These are phyloP conservation scores for Corythornis cristatus DNA, from an alignment of 2,113 vertebrate genomes.

Conservation along the genomic window DNA sequence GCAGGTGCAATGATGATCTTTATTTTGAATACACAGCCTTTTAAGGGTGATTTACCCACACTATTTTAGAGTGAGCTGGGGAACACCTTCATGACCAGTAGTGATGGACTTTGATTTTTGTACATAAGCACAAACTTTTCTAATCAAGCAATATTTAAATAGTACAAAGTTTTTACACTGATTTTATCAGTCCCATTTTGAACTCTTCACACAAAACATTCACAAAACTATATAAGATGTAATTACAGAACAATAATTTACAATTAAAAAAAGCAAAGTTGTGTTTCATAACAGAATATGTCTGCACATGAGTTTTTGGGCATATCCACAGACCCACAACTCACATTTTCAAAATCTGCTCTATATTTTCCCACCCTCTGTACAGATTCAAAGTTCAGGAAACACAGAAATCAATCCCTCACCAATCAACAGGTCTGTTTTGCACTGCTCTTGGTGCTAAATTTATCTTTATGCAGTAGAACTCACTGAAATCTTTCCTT, in stretches of 20 bases:
- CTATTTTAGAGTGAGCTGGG: background rate
- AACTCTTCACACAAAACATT: background rate
- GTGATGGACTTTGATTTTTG: background rate
- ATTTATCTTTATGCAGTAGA: slow-evolving; percentile 27
- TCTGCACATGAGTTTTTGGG: background rate
- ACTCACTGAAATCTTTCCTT: background rate
- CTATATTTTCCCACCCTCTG: background rate
- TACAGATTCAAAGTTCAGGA: background rate
- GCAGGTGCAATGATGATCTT: background rate
- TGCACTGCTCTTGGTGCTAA: background rate
- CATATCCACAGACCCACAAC: background rate
- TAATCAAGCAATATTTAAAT: background rate
- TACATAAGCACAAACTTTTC: background rate
- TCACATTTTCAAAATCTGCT: background rate
- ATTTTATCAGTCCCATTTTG: background rate
- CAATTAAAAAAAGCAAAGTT: background rate
- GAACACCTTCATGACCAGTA: background rate
- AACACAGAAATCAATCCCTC: slow-evolving; percentile 25
- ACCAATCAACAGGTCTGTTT: background rate
- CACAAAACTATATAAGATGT: background rate
- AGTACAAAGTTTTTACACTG: background rate
- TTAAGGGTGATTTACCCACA: background rate
- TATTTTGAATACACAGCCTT: background rate
- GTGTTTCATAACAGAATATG: background rate
- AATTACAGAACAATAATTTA: background rate